Percentiles rank a stretch among this genome's conserved stretches.
phyloP scores from a whole-genome alignment of 2,797 vertebrate genomes.

The Hippopotamyrus pictus region DNA sequence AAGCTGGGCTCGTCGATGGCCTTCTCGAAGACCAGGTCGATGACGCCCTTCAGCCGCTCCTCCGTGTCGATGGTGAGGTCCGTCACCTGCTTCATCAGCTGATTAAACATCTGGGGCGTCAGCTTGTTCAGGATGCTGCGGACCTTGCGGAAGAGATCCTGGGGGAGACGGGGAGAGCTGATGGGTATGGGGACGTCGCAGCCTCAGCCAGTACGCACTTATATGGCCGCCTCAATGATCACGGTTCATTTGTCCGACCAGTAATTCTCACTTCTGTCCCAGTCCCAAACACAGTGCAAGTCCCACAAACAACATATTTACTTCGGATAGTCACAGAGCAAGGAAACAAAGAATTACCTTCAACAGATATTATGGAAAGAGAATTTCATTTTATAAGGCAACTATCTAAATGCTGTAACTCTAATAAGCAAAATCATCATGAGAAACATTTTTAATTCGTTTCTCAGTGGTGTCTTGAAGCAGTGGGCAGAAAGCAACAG shows the following conservation, averaged over 20 bases:
- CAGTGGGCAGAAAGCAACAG: background rate
- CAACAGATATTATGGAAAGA: background rate
- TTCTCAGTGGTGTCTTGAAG: background rate
- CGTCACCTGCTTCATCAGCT: slow-evolving; percentile 81
- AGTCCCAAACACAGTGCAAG: background rate
- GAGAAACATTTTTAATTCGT: background rate
- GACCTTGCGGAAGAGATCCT: slow-evolving; percentile 82
- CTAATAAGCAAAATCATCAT: background rate
- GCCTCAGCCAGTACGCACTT: background rate
- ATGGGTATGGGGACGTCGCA: background rate
- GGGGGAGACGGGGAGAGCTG: background rate
- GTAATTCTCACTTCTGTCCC: background rate
- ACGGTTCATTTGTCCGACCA: background rate
- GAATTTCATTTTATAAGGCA: background rate
- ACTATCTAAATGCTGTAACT: background rate
- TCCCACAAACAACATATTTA: background rate
- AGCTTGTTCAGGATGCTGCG: slow-evolving; percentile 82
- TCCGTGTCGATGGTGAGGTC: slow-evolving; percentile 80
- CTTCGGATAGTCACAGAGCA: background rate
- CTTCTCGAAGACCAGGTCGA: slow-evolving; percentile 83
- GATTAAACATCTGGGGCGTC: slow-evolving; percentile 82
- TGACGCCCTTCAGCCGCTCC: slow-evolving; percentile 80
- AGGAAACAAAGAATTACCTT: background rate
- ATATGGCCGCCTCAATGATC: background rate
- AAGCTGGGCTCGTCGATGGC: slow-evolving; percentile 80